These are phyloP conservation scores for Cephalopterus ornatus DNA, from an alignment of 2,113 vertebrate species.

Conservation along the genomic window DNA sequence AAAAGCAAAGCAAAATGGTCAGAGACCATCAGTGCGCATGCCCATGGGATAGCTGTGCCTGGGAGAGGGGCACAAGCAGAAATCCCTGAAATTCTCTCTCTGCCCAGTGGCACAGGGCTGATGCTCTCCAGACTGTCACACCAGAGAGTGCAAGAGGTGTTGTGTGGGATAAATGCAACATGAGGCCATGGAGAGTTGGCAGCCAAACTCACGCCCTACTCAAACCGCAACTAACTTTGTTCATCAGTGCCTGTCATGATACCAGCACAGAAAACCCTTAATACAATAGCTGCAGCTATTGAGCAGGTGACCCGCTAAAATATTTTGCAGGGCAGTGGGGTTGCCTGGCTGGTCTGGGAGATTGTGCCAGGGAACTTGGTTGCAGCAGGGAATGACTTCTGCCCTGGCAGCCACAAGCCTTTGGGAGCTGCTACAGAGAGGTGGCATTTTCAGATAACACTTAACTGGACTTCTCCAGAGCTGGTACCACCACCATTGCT, in stretches of 20 bases:
- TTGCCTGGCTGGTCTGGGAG: neutral
- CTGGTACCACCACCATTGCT: neutral
- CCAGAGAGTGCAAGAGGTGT: neutral
- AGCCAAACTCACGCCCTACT: neutral
- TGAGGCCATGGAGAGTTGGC: neutral
- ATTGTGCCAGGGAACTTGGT: neutral
- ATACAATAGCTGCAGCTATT: neutral
- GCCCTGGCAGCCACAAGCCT: neutral
- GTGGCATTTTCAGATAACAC: neutral
- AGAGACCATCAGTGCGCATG: rapidly evolving
- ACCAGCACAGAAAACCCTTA: neutral
- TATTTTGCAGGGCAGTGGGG: neutral
- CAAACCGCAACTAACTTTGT: neutral
- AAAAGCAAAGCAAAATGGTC: neutral
- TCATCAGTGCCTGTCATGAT: neutral
- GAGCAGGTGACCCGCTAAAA: neutral
- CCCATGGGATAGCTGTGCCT: too few relatives aligned
- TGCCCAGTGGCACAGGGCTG: neutral
- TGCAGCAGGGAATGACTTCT: neutral
- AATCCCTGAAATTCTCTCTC: neutral
- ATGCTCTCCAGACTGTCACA: neutral
- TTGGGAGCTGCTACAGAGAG: neutral
- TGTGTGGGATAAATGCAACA: neutral
- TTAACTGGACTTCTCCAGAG: neutral
- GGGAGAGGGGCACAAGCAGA: neutral